Percentiles rank a stretch among this genome's conserved stretches.
These are phyloP conservation scores for Rhodinocichla rosea DNA, from an alignment of 2,113 vertebrate species.

Conservation along the genomic window DNA sequence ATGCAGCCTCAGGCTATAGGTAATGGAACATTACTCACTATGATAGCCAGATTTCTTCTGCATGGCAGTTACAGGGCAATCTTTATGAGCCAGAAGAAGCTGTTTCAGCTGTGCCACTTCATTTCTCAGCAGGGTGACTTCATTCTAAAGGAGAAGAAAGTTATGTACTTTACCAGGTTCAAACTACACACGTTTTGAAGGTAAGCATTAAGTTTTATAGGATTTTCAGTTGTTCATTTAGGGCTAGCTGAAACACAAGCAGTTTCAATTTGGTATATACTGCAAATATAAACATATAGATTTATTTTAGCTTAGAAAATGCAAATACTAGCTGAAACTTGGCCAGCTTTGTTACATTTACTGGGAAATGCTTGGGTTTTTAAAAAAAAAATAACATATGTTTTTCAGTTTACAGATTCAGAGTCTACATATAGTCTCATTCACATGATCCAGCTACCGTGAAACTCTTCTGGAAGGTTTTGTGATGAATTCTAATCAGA, in stretches of 20 bases:
- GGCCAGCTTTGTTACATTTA: background rate
- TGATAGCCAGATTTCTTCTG: conserved; percentile 99
- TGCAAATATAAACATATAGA: background rate
- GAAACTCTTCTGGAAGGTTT: background rate
- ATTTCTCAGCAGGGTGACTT: conserved; percentile 99
- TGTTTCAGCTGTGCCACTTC: conserved; percentile 99
- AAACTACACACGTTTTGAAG: conserved; percentile 53
- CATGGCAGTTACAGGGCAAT: conserved; percentile 99
- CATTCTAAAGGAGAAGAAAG: conserved; percentile 85
- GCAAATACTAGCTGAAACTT: background rate
- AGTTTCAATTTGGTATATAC: background rate
- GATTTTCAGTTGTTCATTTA: conserved; percentile 55
- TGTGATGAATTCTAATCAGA: background rate
- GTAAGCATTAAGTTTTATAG: conserved; percentile 57
- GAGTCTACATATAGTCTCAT: background rate
- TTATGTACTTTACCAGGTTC: conserved; percentile 70
- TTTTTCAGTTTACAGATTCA: conserved; percentile 16
- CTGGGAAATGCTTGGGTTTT: background rate
- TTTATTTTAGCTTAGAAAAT: conserved; percentile 1
- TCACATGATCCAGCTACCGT: background rate
- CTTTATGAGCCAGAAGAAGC: conserved; percentile 99
- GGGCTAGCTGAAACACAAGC: conserved; percentile 37
- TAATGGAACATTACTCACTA: conserved; percentile 97
- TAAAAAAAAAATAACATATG: background rate
- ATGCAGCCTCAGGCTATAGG: conserved; percentile 79